Conservation (phyloP, 1,140 invertebrate genomes). For the Acyrthosiphon pisum region DNA sequence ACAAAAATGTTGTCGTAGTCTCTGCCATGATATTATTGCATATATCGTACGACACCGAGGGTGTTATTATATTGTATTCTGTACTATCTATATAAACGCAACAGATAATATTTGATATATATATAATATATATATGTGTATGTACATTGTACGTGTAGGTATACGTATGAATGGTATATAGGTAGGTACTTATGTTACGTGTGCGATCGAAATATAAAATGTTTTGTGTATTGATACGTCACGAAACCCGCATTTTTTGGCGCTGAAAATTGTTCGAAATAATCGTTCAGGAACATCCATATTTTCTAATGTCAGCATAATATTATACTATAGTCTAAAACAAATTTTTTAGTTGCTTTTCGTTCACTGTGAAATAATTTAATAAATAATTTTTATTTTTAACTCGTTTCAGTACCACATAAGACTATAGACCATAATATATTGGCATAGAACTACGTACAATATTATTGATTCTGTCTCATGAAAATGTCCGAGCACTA, state of each 20-base stretch:
- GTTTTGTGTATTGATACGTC: too few species aligned
- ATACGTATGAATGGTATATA: too few species aligned
- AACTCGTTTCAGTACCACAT: not conserved
- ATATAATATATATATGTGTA: not conserved
- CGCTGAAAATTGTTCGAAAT: not conserved
- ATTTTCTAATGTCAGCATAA: not conserved
- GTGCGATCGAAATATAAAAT: too few species aligned
- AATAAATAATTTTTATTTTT: not conserved
- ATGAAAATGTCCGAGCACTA: too few species aligned
- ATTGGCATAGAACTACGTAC: too few species aligned
- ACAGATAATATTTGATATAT: not conserved
- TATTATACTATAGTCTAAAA: too few species aligned
- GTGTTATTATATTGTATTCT: not conserved
- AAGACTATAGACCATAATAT: too few species aligned
- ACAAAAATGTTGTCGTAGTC: slow-evolving; percentile 1
- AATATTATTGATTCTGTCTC: too few species aligned
- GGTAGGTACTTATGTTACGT: too few species aligned
- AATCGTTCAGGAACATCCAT: not conserved
- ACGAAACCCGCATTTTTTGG: not conserved
- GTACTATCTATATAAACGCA: not conserved
- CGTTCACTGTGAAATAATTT: not conserved
- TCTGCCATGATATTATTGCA: not conserved
- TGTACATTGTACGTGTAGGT: too few species aligned
- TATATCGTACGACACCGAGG: not conserved
- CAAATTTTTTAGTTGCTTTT: not conserved